phyloP scores from a whole-genome alignment of 92 coral and sea anemone species.

The Desmophyllum pertusum region DNA sequence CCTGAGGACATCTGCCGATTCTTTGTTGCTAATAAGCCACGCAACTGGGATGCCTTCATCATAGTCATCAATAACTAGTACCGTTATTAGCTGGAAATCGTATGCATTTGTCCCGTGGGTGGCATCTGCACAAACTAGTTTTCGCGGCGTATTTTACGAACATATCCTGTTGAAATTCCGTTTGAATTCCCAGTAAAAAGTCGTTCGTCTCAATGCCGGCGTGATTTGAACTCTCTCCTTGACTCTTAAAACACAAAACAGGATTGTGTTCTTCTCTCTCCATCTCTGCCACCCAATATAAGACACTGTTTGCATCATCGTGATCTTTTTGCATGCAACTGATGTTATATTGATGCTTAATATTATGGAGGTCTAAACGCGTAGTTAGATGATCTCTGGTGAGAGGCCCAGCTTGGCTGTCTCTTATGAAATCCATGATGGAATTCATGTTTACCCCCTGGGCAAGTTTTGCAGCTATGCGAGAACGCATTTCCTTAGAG shows the following conservation, averaged over 20 bases:
- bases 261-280: constrained; percentile 20
- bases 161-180: constrained; percentile 37
- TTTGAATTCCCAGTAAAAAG: constrained; percentile 26
- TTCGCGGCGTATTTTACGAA: constrained; percentile 9
- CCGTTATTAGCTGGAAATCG: constrained; percentile 24
- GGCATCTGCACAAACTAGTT: constrained; percentile 28
- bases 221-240: constrained; percentile 6
- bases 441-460: constrained; percentile 37
- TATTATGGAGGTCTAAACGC: constrained; percentile 21
- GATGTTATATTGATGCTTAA: constrained; percentile 19
- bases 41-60: constrained; percentile 16
- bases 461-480: constrained; percentile 29
- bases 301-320: constrained; percentile 29
- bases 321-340: constrained; percentile 12
- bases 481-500: constrained; percentile 31
- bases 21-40: constrained; percentile 31
- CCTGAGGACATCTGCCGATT: constrained; percentile 13
- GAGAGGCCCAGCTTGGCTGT: constrained; percentile 21
- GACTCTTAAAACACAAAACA: constrained; percentile 21
- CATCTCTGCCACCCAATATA: constrained; percentile 34
- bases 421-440: constrained; percentile 28
- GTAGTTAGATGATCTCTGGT: background rate
- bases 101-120: constrained; percentile 26
- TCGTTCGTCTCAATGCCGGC: constrained; percentile 8
- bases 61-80: constrained; percentile 11